Evolutionary conservation across 2,113 vertebrate genomes (phyloP).

Genomic region (Candoia aspera): DNA sequence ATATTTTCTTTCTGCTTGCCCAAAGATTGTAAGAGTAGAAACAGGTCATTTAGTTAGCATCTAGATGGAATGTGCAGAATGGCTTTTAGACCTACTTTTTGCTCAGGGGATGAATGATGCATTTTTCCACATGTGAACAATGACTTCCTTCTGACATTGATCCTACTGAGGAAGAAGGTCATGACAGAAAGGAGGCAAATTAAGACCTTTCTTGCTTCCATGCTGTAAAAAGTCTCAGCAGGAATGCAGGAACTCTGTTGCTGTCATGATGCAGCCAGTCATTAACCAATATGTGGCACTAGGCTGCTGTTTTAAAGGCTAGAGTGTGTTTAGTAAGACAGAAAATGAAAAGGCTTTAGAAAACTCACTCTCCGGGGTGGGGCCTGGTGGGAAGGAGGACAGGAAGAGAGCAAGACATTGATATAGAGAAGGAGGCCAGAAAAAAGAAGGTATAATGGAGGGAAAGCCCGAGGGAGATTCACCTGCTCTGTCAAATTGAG

Average conservation of each 20-base stretch:
- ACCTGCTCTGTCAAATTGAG: slow-evolving; percentile 53
- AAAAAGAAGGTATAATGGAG: slow-evolving; percentile 43
- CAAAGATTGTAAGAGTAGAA: slow-evolving; percentile 1
- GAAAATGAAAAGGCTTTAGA: not conserved
- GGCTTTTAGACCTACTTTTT: slow-evolving; percentile 22
- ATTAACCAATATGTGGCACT: not conserved
- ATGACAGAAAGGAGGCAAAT: not conserved
- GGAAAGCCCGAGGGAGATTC: slow-evolving; percentile 44
- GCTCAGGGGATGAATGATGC: not conserved
- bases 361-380: not conserved
- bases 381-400: no score
- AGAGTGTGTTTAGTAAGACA: not conserved
- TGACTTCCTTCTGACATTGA: not conserved
- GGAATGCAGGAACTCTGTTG: not conserved
- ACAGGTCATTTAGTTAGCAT: not conserved
- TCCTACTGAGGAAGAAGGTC: slow-evolving; percentile 1
- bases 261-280: not conserved
- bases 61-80: slow-evolving; percentile 13
- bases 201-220: not conserved
- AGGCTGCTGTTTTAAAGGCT: not conserved
- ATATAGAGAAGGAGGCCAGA: slow-evolving; percentile 29
- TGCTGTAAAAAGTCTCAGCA: not conserved
- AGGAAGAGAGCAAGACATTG: not conserved
- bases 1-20: slow-evolving; percentile 16
- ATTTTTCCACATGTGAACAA: not conserved